Base-by-base conservation (phyloP, 2,888 invertebrate genomes). In the Drosophila emarginata region DNA sequence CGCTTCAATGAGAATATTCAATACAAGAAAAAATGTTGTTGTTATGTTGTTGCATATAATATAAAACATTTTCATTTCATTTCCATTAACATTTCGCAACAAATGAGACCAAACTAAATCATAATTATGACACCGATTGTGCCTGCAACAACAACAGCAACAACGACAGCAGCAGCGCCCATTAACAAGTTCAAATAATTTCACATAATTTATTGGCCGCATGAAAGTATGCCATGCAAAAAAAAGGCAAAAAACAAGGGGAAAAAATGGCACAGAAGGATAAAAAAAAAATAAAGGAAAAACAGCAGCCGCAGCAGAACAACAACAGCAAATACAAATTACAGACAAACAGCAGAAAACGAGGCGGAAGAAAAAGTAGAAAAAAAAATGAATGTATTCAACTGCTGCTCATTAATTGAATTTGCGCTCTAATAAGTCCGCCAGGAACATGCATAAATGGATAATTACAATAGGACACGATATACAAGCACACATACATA, bases 91-190 rank as follows among this genome's bases (percentile, higher is more conserved):
- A 54, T 18, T 54, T 54, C 32, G 32, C 53, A 54, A 58, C 61
- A 70, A 70, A 70, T 70, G 69, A 68, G 70, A 70, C 70, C 52
- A 28, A 84, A 72, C 80, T 81, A 81, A 81, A 81, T 81, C 84
- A 81, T 81, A 81, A 77, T 72, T 74, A 70, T 76, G 81, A 74
- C 84, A 77, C 77, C 81, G 67, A 78, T 73, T 79, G 80, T 78
- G 57, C 18, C 18, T 9, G 18, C 45, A 45, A 28, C 66, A 66
- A 53, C 64, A 67, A 12, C 67, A 58, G n/a, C n/a, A n/a, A 21
- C 63, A 72, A n/a, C 62, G 67, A 21, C 61, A 64, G 26, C 73
- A 61, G 53, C 63, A 62, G 61, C 64, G 64, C 70, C 83, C 80
- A 80, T 80, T 78, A 83, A 76, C 79, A 80, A 80, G 64, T 73